These are phyloP conservation scores for Pseudococcus longispinus DNA, from an alignment of 2,888 invertebrate genomes.

Conservation along the genomic window DNA sequence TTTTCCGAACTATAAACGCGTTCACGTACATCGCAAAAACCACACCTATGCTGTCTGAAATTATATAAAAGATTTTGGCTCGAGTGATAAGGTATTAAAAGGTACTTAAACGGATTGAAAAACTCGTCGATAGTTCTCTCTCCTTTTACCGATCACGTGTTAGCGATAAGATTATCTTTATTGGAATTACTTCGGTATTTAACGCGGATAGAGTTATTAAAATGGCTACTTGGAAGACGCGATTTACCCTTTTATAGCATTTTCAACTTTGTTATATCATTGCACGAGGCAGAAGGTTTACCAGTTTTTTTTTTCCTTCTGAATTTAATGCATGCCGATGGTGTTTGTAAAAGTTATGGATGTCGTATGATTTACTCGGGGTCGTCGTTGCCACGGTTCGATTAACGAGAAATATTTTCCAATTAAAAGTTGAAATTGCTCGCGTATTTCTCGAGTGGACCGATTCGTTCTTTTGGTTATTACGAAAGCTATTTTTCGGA, in stretches of 20 bases:
- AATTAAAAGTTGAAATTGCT: conserved; percentile 15
- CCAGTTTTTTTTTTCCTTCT: background rate
- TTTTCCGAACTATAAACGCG: background rate
- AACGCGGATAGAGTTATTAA: background rate
- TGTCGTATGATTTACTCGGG: background rate
- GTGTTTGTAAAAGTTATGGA: background rate
- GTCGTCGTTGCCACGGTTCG: background rate
- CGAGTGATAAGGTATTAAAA: background rate
- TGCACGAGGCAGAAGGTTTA: background rate
- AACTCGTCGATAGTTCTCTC: background rate
- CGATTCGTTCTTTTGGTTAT: background rate
- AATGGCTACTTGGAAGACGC: background rate
- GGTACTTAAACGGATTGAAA: background rate
- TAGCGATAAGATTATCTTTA: background rate
- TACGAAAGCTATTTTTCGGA: background rate
- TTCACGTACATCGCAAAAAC: background rate
- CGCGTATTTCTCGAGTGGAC: background rate
- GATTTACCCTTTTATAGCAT: background rate
- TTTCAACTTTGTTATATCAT: background rate
- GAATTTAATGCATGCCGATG: background rate
- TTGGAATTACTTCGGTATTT: conserved; percentile 7
- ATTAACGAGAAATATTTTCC: conserved; percentile 27
- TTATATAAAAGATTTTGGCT: background rate
- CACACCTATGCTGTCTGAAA: background rate
- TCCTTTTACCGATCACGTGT: conserved; percentile 10